Base-by-base conservation (phyloP, 23 tunicate species). In the Phallusia fumigata region DNA sequence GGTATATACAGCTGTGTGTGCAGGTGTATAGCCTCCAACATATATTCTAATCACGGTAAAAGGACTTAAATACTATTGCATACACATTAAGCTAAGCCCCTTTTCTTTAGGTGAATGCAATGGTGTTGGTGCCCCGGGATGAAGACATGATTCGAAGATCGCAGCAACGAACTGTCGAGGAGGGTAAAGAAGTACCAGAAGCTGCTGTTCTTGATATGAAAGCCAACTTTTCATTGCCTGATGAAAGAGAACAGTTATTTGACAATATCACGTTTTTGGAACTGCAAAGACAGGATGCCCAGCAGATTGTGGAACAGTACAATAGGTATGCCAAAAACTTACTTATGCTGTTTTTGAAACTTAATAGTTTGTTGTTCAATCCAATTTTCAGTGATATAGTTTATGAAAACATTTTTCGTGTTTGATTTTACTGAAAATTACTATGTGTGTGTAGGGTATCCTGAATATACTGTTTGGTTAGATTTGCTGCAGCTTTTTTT, bases 91-190 rank as follows among this genome's bases (percentile, higher is more conserved):
- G 18, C 64, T 33, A n/a, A n/a, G n/a, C n/a, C n/a, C n/a, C n/a
- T 40, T 40, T 73, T 33, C 75, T 76, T 77, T 40, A 92, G 92
- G 81, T 92, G 19, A 80, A 84, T 36, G 91, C 91, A 0, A 88
- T 93, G 93, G 98, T 93, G 80, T 76, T 93, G 65, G 98, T 93
- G 6, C 98, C 98, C 16, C 84, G 90, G 0, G 98, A 93, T 79
- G 98, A 85, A 50, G 98, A 93, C 40, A 88, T 93, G 98, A 88
- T 85, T 2, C 50, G 87, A 26, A 77, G 98, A 30, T 93, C 98
- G 0, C 76, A 85, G 22, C 93, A 85, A 36, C 90, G 98, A 22
- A 88, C 93, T 18, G 24, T 85, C 3, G 89, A 84, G 31, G 93
- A 93, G 65, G 98, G 98, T 1, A 93, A 93, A 44, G 90, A 88